Percentiles rank a stretch among this genome's conserved stretches.
Conservation (phyloP, 2,888 invertebrate species). For the Camptogramma bilineatum region DNA sequence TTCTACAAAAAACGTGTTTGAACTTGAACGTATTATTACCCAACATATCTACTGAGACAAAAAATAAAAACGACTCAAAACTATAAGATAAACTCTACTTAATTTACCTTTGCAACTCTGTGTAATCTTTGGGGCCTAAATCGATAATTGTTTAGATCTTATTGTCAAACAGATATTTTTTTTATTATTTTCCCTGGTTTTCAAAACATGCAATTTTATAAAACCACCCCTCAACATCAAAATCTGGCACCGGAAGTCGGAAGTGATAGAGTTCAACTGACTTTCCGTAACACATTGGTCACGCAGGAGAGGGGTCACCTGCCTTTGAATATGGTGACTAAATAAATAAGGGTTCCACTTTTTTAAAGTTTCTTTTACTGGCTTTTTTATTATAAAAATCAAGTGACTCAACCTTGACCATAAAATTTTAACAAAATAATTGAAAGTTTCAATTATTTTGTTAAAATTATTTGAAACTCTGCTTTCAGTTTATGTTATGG, state of each 20-base stretch:
- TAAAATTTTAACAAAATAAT: too few species aligned
- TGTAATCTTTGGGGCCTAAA: too few species aligned
- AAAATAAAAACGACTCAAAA: neutral
- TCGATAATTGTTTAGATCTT: too few species aligned
- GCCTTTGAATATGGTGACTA: slow-evolving; percentile 61
- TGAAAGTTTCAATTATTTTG: too few species aligned
- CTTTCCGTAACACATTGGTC: slow-evolving; percentile 69
- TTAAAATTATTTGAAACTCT: too few species aligned
- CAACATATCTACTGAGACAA: too few species aligned
- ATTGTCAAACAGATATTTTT: neutral
- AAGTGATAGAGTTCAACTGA: slow-evolving; percentile 84
- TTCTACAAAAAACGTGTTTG: too few species aligned
- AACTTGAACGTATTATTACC: too few species aligned
- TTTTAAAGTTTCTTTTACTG: neutral
- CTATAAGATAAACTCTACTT: too few species aligned
- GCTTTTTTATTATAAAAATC: neutral
- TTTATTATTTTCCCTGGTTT: neutral
- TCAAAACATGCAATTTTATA: neutral
- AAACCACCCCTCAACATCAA: slow-evolving; percentile 53
- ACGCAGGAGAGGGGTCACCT: slow-evolving; percentile 67
- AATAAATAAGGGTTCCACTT: slow-evolving; percentile 53
- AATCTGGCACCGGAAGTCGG: slow-evolving; percentile 73
- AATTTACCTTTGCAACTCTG: too few species aligned
- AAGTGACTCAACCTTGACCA: neutral
- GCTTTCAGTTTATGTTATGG: too few species aligned